These are phyloP conservation scores for Itoplectis maculator DNA, from an alignment of 2,888 invertebrate species.

Conservation along the genomic window DNA sequence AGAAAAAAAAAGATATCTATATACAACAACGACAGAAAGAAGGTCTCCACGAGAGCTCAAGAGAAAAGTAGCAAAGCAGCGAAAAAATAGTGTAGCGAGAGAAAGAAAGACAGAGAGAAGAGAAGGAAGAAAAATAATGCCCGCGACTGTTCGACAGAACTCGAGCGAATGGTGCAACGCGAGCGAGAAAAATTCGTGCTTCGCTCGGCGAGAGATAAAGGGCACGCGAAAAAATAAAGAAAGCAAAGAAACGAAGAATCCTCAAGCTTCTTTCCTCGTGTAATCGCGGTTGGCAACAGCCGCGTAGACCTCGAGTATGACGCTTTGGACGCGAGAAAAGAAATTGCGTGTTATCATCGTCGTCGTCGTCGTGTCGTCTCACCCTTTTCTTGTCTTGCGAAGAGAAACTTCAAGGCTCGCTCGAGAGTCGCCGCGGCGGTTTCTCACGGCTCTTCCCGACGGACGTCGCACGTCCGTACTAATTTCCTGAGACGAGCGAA, in stretches of 20 bases:
- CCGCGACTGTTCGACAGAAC: slow-evolving; percentile 53
- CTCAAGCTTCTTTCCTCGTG: slow-evolving; percentile 39
- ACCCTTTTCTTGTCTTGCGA: background rate
- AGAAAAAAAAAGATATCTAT: slow-evolving; percentile 61
- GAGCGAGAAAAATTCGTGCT: slow-evolving; percentile 52
- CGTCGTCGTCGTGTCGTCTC: background rate
- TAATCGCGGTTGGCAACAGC: slow-evolving; percentile 58
- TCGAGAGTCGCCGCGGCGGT: background rate
- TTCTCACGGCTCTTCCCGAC: slow-evolving; percentile 62
- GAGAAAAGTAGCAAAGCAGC: slow-evolving; percentile 56
- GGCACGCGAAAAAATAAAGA: slow-evolving; percentile 41
- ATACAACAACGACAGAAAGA: slow-evolving; percentile 60
- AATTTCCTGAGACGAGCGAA: slow-evolving; percentile 50
- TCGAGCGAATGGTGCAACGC: slow-evolving; percentile 59
- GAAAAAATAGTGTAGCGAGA: slow-evolving; percentile 63
- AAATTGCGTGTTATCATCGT: slow-evolving; percentile 26
- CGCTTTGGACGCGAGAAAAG: slow-evolving; percentile 3
- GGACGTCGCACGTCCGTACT: slow-evolving; percentile 65
- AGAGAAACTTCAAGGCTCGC: slow-evolving; percentile 19
- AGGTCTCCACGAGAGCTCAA: slow-evolving; percentile 43
- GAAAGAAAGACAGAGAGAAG: slow-evolving; percentile 57
- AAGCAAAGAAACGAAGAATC: slow-evolving; percentile 34
- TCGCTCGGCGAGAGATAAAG: slow-evolving; percentile 45
- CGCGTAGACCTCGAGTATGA: slow-evolving; percentile 4
- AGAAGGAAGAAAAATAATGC: slow-evolving; percentile 25